Conservation (phyloP, 1,140 invertebrate species). For the Drosophila funebris region DNA sequence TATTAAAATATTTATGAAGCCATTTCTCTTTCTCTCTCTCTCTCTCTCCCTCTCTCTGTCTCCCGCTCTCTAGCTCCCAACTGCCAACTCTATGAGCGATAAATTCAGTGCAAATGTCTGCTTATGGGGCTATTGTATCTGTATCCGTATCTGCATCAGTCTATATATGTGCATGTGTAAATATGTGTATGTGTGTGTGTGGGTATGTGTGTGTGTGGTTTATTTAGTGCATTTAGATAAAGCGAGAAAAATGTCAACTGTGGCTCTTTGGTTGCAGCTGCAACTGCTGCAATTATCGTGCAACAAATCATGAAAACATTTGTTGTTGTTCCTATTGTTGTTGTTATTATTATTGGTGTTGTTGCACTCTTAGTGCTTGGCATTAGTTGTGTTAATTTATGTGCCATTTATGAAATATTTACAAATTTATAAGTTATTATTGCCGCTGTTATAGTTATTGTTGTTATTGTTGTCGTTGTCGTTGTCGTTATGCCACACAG, state of each 20-base stretch:
- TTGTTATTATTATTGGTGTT: conserved; percentile 42
- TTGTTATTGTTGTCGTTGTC: conserved; percentile 18
- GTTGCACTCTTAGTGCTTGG: conserved; percentile 46
- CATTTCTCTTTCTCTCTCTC: not conserved
- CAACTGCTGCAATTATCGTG: conserved; percentile 73
- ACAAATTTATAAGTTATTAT: conserved; percentile 77
- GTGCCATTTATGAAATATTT: conserved; percentile 79
- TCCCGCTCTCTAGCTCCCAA: not conserved
- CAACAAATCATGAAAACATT: conserved; percentile 71
- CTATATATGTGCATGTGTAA: not conserved
- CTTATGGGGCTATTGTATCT: conserved; percentile 50
- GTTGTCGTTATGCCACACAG: conserved; percentile 17
- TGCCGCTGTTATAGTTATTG: conserved; percentile 16
- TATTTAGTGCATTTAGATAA: conserved; percentile 79
- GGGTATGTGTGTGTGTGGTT: conserved; percentile 33
- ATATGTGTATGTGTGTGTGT: conserved; percentile 16
- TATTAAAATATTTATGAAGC: conserved; percentile 73
- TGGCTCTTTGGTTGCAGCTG: conserved; percentile 52
- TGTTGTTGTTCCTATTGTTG: conserved; percentile 16
- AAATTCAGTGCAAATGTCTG: conserved; percentile 66
- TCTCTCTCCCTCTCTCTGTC: not conserved
- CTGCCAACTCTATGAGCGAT: conserved; percentile 30
- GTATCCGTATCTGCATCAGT: conserved; percentile 1
- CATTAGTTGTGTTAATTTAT: conserved; percentile 80
- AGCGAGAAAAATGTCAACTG: conserved; percentile 72